Percentiles rank a stretch among this genome's conserved stretches.
Conservation (phyloP, 2,797 vertebrate species). For the Lagodon rhomboides region DNA sequence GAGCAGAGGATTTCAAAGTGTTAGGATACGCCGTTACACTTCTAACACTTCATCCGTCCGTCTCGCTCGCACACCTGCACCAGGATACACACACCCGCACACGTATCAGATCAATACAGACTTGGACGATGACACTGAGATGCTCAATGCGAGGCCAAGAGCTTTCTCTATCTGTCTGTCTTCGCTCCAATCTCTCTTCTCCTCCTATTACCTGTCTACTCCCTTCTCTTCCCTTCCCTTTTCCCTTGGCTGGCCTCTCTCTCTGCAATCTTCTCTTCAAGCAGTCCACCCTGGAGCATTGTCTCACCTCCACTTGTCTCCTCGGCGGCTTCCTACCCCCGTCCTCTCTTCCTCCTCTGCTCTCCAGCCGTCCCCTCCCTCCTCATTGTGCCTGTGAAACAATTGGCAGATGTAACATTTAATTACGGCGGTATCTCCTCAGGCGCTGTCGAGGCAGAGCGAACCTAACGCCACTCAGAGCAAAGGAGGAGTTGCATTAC, state of each 20-base stretch:
- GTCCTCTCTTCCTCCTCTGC: conserved; percentile 47
- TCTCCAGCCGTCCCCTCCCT: conserved; percentile 67
- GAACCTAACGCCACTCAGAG: conserved; percentile 79
- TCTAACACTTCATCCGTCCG: conserved; percentile 67
- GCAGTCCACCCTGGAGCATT: conserved; percentile 66
- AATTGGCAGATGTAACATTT: conserved; percentile 90
- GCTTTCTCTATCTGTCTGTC: conserved; percentile 65
- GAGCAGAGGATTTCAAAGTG: conserved; percentile 84
- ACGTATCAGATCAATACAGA: conserved; percentile 80
- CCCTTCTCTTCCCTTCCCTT: conserved; percentile 41
- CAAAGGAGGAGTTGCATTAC: conserved; percentile 85
- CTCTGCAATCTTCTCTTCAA: conserved; percentile 75
- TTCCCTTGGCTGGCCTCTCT: conserved; percentile 59
- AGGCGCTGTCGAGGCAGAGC: conserved; percentile 80
- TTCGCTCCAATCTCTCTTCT: conserved; percentile 52
- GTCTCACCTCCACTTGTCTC: conserved; percentile 77
- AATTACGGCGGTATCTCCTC: conserved; percentile 86
- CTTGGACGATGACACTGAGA: conserved; percentile 76
- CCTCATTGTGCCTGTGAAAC: conserved; percentile 83
- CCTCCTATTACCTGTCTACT: conserved; percentile 45
- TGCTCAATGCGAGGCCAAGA: conserved; percentile 76
- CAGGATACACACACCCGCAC: conserved; percentile 31
- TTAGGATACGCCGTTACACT: conserved; percentile 75
- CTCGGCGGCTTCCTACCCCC: conserved; percentile 53
- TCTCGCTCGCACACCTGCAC: conserved; percentile 51